Conservation (phyloP, 2,888 invertebrate genomes). For the Pyrrhia umbra region DNA sequence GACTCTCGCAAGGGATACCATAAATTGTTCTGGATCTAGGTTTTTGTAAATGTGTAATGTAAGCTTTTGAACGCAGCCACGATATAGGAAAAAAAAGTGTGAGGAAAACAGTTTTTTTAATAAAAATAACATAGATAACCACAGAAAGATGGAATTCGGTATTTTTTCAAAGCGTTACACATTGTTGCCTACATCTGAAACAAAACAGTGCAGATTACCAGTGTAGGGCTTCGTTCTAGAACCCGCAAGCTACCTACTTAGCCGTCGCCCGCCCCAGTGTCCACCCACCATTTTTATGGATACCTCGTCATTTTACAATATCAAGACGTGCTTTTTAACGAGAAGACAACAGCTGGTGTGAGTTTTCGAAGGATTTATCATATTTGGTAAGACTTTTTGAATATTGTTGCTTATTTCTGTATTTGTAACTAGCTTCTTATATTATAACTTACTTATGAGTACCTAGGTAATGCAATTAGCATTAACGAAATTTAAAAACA, state of each 20-base stretch:
- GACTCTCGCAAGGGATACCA: too few relatives aligned
- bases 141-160: too few relatives aligned
- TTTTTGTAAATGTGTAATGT: too few relatives aligned
- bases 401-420: not conserved
- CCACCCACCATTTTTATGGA: slow-evolving; percentile 61
- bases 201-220: slow-evolving; percentile 81
- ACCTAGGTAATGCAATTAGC: not conserved
- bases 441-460: not conserved
- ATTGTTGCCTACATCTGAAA: slow-evolving; percentile 75
- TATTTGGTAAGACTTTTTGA: slow-evolving; percentile 33
- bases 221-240: slow-evolving; percentile 79
- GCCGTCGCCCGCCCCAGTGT: slow-evolving; percentile 68
- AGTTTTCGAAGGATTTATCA: slow-evolving; percentile 19
- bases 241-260: slow-evolving; percentile 75
- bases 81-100: too few relatives aligned
- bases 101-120: too few relatives aligned
- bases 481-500: not conserved
- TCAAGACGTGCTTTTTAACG: slow-evolving; percentile 16
- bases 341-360: not conserved
- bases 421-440: not conserved
- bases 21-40: too few relatives aligned
- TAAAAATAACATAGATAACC: too few relatives aligned
- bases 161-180: slow-evolving; percentile 35
- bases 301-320: slow-evolving; percentile 37
- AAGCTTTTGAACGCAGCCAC: too few relatives aligned